phyloP scores from a whole-genome alignment of 2,888 invertebrate genomes.

The Troides aeacus region DNA sequence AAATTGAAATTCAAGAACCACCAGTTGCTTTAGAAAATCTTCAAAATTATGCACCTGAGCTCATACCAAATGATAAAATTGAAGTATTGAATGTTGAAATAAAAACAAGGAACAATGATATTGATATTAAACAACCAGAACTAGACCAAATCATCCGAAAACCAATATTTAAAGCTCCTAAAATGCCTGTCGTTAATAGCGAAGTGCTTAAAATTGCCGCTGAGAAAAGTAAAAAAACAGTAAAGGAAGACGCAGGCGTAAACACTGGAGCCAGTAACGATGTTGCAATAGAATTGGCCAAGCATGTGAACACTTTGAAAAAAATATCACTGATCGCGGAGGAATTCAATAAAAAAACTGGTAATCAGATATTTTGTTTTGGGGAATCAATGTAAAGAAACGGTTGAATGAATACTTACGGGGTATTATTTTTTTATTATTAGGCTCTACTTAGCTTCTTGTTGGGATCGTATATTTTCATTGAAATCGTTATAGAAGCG shows the following conservation, averaged over 20 bases:
- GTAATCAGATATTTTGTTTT: slow-evolving; percentile 39
- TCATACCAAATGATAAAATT: slow-evolving; percentile 52
- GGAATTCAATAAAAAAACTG: slow-evolving; percentile 73
- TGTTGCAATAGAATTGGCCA: slow-evolving; percentile 62
- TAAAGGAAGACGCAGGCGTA: slow-evolving; percentile 53
- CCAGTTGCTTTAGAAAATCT: slow-evolving; percentile 58
- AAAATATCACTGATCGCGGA: slow-evolving; percentile 74
- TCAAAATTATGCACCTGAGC: slow-evolving; percentile 59
- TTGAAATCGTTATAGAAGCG: background rate
- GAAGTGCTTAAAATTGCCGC: slow-evolving; percentile 55
- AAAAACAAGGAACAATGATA: slow-evolving; percentile 35
- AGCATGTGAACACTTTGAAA: slow-evolving; percentile 61
- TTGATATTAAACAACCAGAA: slow-evolving; percentile 36
- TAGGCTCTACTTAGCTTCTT: too few relatives aligned
- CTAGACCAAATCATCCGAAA: slow-evolving; percentile 31
- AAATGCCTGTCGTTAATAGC: slow-evolving; percentile 66
- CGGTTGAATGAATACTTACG: too few relatives aligned
- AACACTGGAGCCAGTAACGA: slow-evolving; percentile 61
- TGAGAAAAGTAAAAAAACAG: slow-evolving; percentile 41
- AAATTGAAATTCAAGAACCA: slow-evolving; percentile 50
- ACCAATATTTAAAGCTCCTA: slow-evolving; percentile 56
- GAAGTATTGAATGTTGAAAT: slow-evolving; percentile 28
- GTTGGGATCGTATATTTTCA: background rate
- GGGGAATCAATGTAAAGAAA: too few relatives aligned
- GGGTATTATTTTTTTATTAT: too few relatives aligned